Percentiles rank a stretch among this genome's conserved stretches.
Conservation (phyloP, 2,797 vertebrate species). For the Micromesistius poutassou region DNA sequence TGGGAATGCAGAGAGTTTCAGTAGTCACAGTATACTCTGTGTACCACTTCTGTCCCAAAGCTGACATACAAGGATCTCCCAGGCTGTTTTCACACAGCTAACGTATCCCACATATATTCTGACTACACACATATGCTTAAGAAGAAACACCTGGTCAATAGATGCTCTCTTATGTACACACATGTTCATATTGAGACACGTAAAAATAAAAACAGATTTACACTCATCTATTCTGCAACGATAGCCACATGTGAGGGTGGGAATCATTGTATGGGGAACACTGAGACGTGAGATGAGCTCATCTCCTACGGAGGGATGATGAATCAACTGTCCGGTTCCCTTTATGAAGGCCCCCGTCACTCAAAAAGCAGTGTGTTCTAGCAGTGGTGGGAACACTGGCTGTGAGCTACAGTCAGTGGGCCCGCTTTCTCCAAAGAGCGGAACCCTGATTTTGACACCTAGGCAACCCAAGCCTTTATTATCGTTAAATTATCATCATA, state of each 20-base stretch:
- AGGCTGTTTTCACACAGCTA: background rate
- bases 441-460: background rate
- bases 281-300: slow-evolving; percentile 40
- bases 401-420: background rate
- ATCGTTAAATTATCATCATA: background rate
- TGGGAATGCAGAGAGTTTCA: slow-evolving; percentile 36
- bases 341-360: background rate
- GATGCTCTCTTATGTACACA: background rate
- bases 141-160: background rate
- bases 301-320: background rate
- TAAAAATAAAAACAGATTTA: slow-evolving; percentile 2
- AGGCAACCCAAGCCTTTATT: background rate
- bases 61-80: slow-evolving; percentile 30
- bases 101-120: slow-evolving; percentile 16
- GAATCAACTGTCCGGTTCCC: background rate
- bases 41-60: slow-evolving; percentile 33
- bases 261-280: slow-evolving; percentile 57
- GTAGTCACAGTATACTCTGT: slow-evolving; percentile 14
- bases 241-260: slow-evolving; percentile 41
- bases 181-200: background rate
- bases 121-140: background rate
- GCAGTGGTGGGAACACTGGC: background rate
- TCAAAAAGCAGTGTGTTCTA: background rate
- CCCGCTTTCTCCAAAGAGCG: background rate
- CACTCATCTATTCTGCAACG: slow-evolving; percentile 19